These are phyloP conservation scores for Parnassius smintheus DNA, from an alignment of 2,888 invertebrate species.

Conservation along the genomic window DNA sequence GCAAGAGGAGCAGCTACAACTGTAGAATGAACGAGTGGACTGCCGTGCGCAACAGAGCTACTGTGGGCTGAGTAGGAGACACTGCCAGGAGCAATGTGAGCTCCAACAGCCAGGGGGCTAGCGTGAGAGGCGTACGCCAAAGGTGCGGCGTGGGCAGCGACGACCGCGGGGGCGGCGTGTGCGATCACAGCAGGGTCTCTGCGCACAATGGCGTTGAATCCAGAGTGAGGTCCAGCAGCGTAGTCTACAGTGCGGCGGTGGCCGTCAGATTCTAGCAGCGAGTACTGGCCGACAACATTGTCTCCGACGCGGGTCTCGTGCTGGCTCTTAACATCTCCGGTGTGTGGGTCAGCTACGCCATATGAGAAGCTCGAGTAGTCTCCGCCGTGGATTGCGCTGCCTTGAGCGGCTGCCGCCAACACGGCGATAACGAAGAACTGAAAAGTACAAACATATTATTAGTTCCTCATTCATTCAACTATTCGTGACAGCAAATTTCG, in stretches of 20 bases:
- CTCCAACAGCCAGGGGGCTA: constrained; percentile 29
- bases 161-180: not conserved
- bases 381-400: constrained; percentile 46
- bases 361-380: constrained; percentile 70
- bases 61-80: constrained; percentile 45
- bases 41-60: constrained; percentile 30
- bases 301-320: constrained; percentile 82
- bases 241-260: not conserved
- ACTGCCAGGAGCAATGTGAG: constrained; percentile 36
- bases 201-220: not conserved
- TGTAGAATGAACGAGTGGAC: constrained; percentile 36
- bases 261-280: constrained; percentile 40
- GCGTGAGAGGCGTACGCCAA: constrained; percentile 27
- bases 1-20: constrained; percentile 11
- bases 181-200: constrained; percentile 29
- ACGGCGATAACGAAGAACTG: constrained; percentile 59
- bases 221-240: constrained; percentile 37
- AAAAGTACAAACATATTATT: constrained; percentile 7
- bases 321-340: constrained; percentile 78
- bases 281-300: constrained; percentile 79
- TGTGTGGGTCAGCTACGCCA: constrained; percentile 73
- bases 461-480: too few species aligned
- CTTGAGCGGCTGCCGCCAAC: constrained; percentile 40
- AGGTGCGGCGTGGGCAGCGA: constrained; percentile 38
- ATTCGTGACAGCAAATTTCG: too few species aligned